phyloP scores from a whole-genome alignment of 2,888 invertebrate species.

The Eupithecia inturbata region DNA sequence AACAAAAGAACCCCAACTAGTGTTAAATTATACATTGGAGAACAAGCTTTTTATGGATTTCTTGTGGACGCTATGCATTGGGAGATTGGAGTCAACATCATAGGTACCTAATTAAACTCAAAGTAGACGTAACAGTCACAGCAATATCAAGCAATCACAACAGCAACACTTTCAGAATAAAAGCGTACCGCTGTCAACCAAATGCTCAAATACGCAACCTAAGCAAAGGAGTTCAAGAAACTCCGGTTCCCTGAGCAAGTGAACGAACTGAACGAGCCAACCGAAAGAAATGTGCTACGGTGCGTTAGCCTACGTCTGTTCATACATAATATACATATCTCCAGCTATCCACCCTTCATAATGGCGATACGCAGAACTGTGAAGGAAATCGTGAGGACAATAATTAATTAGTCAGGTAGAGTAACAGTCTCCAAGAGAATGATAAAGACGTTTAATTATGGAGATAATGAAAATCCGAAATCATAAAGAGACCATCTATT shows the following conservation, averaged over 20 bases:
- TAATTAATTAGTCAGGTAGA: too few relatives aligned
- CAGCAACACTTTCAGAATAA: too few relatives aligned
- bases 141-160: too few relatives aligned
- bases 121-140: too few relatives aligned
- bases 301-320: not conserved
- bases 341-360: not conserved
- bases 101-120: too few relatives aligned
- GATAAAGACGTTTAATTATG: not conserved
- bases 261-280: slow-evolving; percentile 5
- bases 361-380: not conserved
- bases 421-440: too few relatives aligned
- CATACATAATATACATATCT: not conserved
- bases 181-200: not conserved
- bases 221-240: not conserved
- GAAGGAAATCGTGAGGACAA: not conserved
- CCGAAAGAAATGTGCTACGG: not conserved
- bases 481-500: not conserved
- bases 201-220: not conserved
- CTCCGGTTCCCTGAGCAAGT: not conserved
- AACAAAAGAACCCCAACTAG: too few relatives aligned
- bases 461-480: not conserved
- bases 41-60: too few relatives aligned
- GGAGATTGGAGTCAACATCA: too few relatives aligned
- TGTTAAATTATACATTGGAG: too few relatives aligned
- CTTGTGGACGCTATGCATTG: too few relatives aligned